Evolutionary conservation across 2,113 vertebrate species (phyloP), one percentile per base, ranked within the genome.

Genomic region (Physeter macrocephalus): DNA sequence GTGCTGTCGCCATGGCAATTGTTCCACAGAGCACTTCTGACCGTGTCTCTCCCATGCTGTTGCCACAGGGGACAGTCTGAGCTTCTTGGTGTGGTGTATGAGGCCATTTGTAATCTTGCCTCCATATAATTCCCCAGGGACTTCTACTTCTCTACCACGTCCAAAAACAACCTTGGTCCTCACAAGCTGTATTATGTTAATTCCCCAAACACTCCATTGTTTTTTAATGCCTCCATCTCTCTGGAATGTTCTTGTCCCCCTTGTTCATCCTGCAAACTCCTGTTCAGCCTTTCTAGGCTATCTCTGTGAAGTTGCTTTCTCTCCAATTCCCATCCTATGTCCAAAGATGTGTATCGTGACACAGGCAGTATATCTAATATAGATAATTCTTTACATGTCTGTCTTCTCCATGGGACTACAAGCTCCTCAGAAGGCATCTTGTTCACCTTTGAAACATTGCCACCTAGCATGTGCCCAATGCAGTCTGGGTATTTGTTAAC

Each of bases 371-470:
- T 15, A 83, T 93, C 54, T 67, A 84, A 46, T 36, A 6, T 8
- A 71, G 36, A 23, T 46, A 18, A 88, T 77, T 75, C 21, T 82
- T 54, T 17, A 21, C 20, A 31, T 15, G 25, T 39, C 69, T 71
- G 18, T 64, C 71, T 91, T 66, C 49, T 93, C 41, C n/a, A 39
- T 0, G 67, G 77, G 54, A 57, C 66, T 49, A 66, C 34, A 71
- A 34, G 27, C 8, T 88, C 41, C 43, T 92, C 66, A 61, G 34
- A 39, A 90, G 72, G 12, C n/a, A 2, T 59, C 15, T 82, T 74
- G 59, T 54, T 90, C 41, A 41, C 64, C 34, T 72, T 86, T 74
- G 85, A 94, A 96, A 82, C 61, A 77, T 83, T 93, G 41, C 61
- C 66, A 84, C 78, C 29, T 91, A 91, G 5, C 11, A 84, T 41